Conservation (phyloP, 2,113 vertebrate genomes). For the Labeo rohita region DNA sequence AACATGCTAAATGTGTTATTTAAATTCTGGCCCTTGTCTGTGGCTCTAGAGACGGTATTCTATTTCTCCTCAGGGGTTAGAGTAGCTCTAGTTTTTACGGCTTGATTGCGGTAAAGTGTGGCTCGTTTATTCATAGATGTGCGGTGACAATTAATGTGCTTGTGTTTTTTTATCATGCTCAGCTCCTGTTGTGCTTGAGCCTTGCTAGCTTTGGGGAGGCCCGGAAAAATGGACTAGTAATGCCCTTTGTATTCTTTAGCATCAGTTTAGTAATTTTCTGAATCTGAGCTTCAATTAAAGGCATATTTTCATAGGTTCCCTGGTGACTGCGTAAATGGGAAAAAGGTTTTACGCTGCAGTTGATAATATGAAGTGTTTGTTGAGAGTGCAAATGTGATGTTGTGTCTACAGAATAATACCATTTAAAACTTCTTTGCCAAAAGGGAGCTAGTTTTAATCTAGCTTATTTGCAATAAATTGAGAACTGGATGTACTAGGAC, state of each 20-base stretch:
- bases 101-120: slow-evolving; percentile 34
- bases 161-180: slow-evolving; percentile 5
- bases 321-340: neutral
- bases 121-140: slow-evolving; percentile 29
- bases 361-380: slow-evolving; percentile 8
- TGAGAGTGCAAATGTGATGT: neutral
- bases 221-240: neutral
- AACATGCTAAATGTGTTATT: neutral
- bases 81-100: slow-evolving; percentile 35
- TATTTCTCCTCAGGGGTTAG: neutral
- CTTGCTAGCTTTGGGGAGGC: slow-evolving; percentile 3
- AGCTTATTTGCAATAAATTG: neutral
- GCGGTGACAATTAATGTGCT: slow-evolving; percentile 32
- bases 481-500: neutral
- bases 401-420: neutral
- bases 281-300: slow-evolving; percentile 20
- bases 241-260: neutral
- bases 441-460: neutral
- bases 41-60: neutral
- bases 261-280: slow-evolving; percentile 17
- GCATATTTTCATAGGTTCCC: slow-evolving; percentile 16
- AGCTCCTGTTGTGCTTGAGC: neutral
- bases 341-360: neutral
- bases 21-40: neutral
- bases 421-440: neutral